phyloP scores from a whole-genome alignment of 2,888 invertebrate species.

The Ptilodon capucinus region DNA sequence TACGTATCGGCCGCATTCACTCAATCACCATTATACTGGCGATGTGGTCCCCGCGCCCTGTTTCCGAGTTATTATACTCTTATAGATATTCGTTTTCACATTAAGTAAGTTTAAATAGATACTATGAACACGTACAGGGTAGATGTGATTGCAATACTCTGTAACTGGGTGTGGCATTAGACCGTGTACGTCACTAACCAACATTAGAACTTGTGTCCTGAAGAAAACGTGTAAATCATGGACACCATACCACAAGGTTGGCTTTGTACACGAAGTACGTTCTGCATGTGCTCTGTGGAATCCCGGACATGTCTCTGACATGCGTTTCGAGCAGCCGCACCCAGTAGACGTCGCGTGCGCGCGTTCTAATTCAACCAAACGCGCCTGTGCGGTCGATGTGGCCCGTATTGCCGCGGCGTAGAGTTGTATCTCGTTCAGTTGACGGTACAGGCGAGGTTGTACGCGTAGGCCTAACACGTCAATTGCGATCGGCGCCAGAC shows the following conservation, averaged over 20 bases:
- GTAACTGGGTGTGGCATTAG: constrained; percentile 67
- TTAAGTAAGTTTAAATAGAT: constrained; percentile 73
- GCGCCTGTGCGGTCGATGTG: constrained; percentile 35
- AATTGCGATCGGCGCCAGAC: constrained; percentile 77
- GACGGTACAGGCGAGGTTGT: constrained; percentile 42
- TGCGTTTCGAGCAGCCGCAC: constrained; percentile 47
- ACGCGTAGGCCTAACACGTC: constrained; percentile 79
- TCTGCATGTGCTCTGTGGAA: neutral
- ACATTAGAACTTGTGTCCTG: constrained; percentile 11
- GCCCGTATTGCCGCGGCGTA: constrained; percentile 10
- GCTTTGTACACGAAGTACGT: neutral
- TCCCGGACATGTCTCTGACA: neutral
- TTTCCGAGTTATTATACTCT: constrained; percentile 58
- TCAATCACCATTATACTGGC: constrained; percentile 54
- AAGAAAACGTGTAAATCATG: neutral
- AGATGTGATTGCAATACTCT: constrained; percentile 78
- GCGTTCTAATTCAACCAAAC: constrained; percentile 46
- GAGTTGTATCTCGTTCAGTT: constrained; percentile 4
- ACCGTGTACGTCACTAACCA: constrained; percentile 29
- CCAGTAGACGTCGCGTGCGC: constrained; percentile 71
- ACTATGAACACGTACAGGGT: constrained; percentile 81
- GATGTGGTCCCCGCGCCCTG: constrained; percentile 56
- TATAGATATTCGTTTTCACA: constrained; percentile 69
- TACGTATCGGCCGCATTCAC: constrained; percentile 49
- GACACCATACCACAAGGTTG: neutral